A percentile compares a stretch with the other conserved stretches of the same genome.
These are phyloP conservation scores for Myotis planiceps DNA, from an alignment of 2,797 vertebrate species.

Conservation along the genomic window DNA sequence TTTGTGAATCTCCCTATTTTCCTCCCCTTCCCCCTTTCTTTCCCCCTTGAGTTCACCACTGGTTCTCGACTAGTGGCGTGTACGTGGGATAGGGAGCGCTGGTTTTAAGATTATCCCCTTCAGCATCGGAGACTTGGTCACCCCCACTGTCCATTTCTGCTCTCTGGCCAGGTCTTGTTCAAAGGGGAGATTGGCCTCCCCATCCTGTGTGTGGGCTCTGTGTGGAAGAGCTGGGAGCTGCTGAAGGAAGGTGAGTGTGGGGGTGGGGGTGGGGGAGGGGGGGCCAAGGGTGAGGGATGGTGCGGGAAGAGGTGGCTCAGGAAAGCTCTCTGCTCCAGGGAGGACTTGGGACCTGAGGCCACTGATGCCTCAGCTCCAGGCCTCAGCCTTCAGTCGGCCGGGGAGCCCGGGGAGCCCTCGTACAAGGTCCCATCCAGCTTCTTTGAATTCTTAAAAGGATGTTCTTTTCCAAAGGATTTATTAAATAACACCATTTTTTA, in stretches of 20 bases:
- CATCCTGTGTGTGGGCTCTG: conserved; percentile 94
- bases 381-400: not conserved
- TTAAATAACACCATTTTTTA: not conserved
- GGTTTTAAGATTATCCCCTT: not conserved
- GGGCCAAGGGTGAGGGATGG: not conserved
- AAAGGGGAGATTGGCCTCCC: conserved; percentile 89
- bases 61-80: not conserved
- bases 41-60: not conserved
- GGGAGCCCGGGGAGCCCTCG: not conserved
- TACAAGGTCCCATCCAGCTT: not conserved
- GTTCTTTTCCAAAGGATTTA: not conserved
- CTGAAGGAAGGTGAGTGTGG: conserved; percentile 89
- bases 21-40: not conserved
- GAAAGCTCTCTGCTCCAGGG: not conserved
- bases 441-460: not conserved
- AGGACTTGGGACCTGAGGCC: not conserved
- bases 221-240: conserved; percentile 96
- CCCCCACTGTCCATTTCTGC: not conserved
- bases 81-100: not conserved
- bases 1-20: not conserved
- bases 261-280: fast-evolving
- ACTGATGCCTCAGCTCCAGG: not conserved
- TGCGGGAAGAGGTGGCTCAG: not conserved
- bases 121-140: not conserved
- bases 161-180: conserved; percentile 87